A percentile compares a stretch with the other conserved stretches of the same genome.
These are phyloP conservation scores for Deilephila porcellus DNA, from an alignment of 2,888 invertebrate species.

Conservation along the genomic window DNA sequence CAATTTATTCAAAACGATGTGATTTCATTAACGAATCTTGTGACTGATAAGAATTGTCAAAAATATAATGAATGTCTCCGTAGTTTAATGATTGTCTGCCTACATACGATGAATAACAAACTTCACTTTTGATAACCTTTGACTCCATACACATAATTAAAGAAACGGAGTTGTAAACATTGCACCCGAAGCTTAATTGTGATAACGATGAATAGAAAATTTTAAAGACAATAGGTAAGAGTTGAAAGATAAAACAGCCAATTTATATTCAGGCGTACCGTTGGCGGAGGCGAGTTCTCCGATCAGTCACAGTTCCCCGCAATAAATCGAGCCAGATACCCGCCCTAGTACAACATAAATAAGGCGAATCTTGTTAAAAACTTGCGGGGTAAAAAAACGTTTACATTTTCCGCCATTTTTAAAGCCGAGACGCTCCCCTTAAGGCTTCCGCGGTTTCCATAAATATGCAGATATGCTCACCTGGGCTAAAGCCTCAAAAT, in stretches of 20 bases:
- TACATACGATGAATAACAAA: not conserved
- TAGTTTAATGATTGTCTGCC: no score
- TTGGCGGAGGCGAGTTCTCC: constrained; percentile 66
- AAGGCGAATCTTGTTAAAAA: constrained; percentile 83
- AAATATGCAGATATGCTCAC: constrained; percentile 85
- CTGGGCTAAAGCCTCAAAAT: constrained; percentile 80
- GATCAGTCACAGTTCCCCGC: constrained; percentile 79
- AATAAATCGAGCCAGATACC: constrained; percentile 75
- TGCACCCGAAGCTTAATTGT: constrained; percentile 4
- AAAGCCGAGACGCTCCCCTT: constrained; percentile 76
- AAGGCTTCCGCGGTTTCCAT: constrained; percentile 78
- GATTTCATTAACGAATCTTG: not conserved
- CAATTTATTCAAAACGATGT: not conserved
- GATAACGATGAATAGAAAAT: constrained; percentile 25
- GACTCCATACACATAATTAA: constrained; percentile 18
- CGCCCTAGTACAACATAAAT: constrained; percentile 79
- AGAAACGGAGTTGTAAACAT: constrained; percentile 7
- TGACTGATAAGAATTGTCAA: constrained; percentile 1
- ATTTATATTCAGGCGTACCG: constrained; percentile 71
- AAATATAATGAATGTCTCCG: not conserved
- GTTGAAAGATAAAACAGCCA: constrained; percentile 50
- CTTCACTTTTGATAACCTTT: constrained; percentile 10
- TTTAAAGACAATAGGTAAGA: constrained; percentile 31
- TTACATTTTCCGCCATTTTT: constrained; percentile 77
- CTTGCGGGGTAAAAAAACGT: constrained; percentile 74